phyloP scores from a whole-genome alignment of 2,888 invertebrate genomes.

The Callyntrura sp. region DNA sequence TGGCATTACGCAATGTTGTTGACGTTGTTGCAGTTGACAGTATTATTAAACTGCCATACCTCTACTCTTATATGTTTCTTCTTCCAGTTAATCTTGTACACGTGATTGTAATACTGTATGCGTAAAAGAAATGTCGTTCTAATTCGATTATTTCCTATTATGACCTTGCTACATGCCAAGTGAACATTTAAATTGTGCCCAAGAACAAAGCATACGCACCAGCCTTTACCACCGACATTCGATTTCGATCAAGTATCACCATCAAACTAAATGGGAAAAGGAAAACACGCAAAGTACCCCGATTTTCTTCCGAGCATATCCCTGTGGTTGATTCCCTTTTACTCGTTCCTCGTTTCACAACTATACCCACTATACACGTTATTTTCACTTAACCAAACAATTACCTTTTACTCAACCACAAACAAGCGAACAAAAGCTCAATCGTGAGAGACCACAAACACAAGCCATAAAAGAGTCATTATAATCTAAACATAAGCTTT shows the following conservation, averaged over 20 bases:
- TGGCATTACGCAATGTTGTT: neutral
- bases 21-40: no score
- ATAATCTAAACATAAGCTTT: slow-evolving; percentile 37
- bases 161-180: neutral
- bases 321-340: no score
- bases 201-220: no score
- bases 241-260: neutral
- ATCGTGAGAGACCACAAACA: neutral
- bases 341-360: neutral
- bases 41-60: no score
- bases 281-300: no score
- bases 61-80: neutral
- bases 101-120: no score
- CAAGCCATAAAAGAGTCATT: slow-evolving; percentile 25
- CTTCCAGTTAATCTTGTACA: neutral
- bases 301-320: no score
- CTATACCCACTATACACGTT: slow-evolving; percentile 46
- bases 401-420: slow-evolving; percentile 10
- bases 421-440: slow-evolving; percentile 11
- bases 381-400: slow-evolving; percentile 54
- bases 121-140: no score
- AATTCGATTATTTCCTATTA: neutral
- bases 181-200: neutral
- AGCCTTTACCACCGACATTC: no score
- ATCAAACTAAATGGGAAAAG: neutral